Base-by-base conservation (phyloP, 2,113 vertebrate species). In the Rousettus leschenaultii region DNA sequence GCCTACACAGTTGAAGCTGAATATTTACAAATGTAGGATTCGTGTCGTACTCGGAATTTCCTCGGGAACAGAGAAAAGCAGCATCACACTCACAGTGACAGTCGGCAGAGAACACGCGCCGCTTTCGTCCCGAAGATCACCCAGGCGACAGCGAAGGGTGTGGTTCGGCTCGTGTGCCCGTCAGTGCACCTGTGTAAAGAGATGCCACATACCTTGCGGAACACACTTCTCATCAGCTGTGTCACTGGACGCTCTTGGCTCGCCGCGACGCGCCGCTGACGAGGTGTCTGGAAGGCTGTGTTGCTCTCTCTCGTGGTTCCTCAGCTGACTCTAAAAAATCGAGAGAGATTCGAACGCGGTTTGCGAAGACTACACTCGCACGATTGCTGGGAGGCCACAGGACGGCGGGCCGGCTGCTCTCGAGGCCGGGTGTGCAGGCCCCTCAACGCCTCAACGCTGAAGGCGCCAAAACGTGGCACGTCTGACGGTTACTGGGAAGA, bases 221-320 rank as follows among this genome's bases (percentile, higher is more conserved):
- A 91, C 40, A 59, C 70, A 88, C 73, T 96, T 98, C 92, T 97
- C 98, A 91, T 99, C 98, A 10, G 97, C 75, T 78, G 33, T 87
- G 71, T 98, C 98, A 0, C 21, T 98, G 94, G 97, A 92, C 73
- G 97, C 86, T 59, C 96, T 91, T 4, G 98, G 95, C 79, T 98
- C 98, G 86, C 97, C 98, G 57, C 98, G 92, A 61, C 97, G 28
- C 40, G 98, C 83, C 89, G 95, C 48, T 30, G 98, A 97, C 86
- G 97, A 95, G 57, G 97, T 82, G 55, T 99, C 98, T 89, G 98
- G 97, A 97, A 98, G 98, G 94, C 98, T 98, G 95, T 99, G 99
- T 21, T 99, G 98, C 30, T 99, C 99, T 97, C 98, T 97, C 92
- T 99, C 99, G 35, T 99, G 99, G 97, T 97, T 99, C 96, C 98